Evolutionary conservation across 1,140 invertebrate species (phyloP).

Genomic region (Drosophila tsacasi): DNA sequence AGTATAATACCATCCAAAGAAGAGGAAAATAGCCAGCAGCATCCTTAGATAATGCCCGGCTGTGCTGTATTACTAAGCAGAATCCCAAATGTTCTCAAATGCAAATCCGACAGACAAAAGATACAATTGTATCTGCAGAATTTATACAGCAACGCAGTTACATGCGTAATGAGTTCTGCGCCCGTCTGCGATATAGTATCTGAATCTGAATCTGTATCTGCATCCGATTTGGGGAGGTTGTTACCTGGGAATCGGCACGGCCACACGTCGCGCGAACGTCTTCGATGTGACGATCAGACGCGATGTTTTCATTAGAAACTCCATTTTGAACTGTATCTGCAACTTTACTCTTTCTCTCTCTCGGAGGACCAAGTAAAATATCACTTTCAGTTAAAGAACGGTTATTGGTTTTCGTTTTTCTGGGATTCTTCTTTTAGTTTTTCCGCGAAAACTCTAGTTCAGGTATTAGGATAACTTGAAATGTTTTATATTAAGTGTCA

Average conservation of each 20-base stretch:
- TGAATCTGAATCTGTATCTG: constrained; percentile 55
- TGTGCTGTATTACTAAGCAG: constrained; percentile 64
- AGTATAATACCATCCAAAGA: background rate
- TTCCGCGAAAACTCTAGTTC: constrained; percentile 18
- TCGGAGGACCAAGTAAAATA: constrained; percentile 6
- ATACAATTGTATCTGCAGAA: constrained; percentile 53
- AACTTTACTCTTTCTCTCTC: constrained; percentile 8
- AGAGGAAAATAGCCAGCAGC: constrained; percentile 8
- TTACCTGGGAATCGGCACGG: constrained; percentile 84
- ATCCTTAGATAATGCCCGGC: constrained; percentile 50
- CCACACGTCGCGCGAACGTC: constrained; percentile 79
- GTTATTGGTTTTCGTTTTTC: constrained; percentile 7
- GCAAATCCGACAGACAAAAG: constrained; percentile 60
- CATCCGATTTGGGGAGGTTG: constrained; percentile 20
- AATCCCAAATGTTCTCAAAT: constrained; percentile 60
- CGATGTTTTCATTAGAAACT: constrained; percentile 84
- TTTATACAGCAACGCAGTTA: constrained; percentile 73
- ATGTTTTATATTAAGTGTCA: constrained; percentile 77
- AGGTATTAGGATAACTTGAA: constrained; percentile 57
- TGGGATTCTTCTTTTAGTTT: constrained; percentile 38
- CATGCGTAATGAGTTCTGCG: constrained; percentile 71
- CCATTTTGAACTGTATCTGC: constrained; percentile 63
- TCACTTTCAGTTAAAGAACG: constrained; percentile 23
- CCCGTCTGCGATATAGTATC: constrained; percentile 36
- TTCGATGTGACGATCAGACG: constrained; percentile 79